A percentile compares a stretch with the other conserved stretches of the same genome.
phyloP scores from a whole-genome alignment of 2,888 invertebrate genomes.

The Phlogophora meticulosa region DNA sequence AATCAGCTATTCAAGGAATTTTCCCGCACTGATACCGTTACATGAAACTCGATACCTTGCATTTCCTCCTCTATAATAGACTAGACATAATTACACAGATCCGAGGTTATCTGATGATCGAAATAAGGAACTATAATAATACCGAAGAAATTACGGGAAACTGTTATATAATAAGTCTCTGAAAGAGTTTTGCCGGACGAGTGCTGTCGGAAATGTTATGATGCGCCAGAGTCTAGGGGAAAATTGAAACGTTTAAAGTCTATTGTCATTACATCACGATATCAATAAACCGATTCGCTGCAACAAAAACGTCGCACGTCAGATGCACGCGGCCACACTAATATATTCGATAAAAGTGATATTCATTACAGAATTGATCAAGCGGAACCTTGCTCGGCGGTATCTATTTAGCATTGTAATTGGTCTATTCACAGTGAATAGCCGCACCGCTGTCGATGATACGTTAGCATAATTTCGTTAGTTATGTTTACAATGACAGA shows the following conservation, averaged over 20 bases:
- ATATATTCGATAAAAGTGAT: slow-evolving; percentile 69
- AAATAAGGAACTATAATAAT: slow-evolving; percentile 62
- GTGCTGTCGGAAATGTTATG: slow-evolving; percentile 22
- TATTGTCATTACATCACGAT: slow-evolving; percentile 56
- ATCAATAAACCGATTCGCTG: slow-evolving; percentile 53
- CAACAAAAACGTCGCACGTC: slow-evolving; percentile 55
- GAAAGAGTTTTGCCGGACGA: neutral
- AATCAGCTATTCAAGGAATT: slow-evolving; percentile 76
- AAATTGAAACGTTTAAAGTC: slow-evolving; percentile 34
- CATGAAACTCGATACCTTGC: slow-evolving; percentile 76
- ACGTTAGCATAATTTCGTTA: slow-evolving; percentile 84
- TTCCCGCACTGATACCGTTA: slow-evolving; percentile 77
- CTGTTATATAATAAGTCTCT: slow-evolving; percentile 11
- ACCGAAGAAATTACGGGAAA: slow-evolving; percentile 39
- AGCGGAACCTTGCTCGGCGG: slow-evolving; percentile 69
- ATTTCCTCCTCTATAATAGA: slow-evolving; percentile 77
- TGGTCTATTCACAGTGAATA: slow-evolving; percentile 81
- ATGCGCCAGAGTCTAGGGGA: slow-evolving; percentile 1
- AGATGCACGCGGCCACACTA: slow-evolving; percentile 57
- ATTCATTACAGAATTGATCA: slow-evolving; percentile 70
- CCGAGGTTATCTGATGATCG: slow-evolving; percentile 74
- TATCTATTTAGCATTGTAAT: slow-evolving; percentile 75
- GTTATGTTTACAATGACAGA: slow-evolving; percentile 83
- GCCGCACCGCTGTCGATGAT: slow-evolving; percentile 75
- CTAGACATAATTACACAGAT: slow-evolving; percentile 74